Evolutionary conservation across 1,140 invertebrate species (phyloP).

Genomic region (Elymnias hypermnestra): DNA sequence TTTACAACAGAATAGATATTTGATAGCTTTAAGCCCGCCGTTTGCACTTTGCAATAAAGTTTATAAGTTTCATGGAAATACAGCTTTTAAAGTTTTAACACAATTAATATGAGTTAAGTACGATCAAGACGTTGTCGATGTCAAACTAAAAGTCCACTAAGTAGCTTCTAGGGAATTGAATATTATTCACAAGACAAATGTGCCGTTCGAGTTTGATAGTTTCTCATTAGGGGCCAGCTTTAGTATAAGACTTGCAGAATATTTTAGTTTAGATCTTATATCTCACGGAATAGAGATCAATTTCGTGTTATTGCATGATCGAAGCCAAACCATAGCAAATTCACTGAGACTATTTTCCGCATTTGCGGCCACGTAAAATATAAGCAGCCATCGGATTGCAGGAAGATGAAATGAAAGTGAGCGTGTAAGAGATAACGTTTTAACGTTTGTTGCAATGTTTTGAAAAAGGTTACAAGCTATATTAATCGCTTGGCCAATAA

Average conservation of each 20-base stretch:
- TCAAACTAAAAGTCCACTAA: slow-evolving; percentile 26
- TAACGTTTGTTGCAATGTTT: too few relatives aligned
- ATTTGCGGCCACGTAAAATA: slow-evolving; percentile 23
- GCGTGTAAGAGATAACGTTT: too few relatives aligned
- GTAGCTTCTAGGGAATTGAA: slow-evolving; percentile 38
- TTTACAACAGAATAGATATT: too few relatives aligned
- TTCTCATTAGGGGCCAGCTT: slow-evolving; percentile 41
- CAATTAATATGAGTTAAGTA: too few relatives aligned
- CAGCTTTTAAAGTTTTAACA: too few relatives aligned
- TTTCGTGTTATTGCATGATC: background rate
- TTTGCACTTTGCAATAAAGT: too few relatives aligned
- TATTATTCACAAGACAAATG: slow-evolving; percentile 57
- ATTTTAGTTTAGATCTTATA: slow-evolving; percentile 3
- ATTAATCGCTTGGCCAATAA: too few relatives aligned
- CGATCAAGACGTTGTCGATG: background rate
- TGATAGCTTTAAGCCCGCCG: too few relatives aligned
- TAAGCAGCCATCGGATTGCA: slow-evolving; percentile 6
- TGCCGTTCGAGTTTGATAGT: slow-evolving; percentile 50
- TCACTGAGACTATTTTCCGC: slow-evolving; percentile 28
- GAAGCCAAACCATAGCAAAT: slow-evolving; percentile 15
- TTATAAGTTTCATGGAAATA: too few relatives aligned
- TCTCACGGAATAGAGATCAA: background rate
- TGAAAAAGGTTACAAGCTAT: too few relatives aligned
- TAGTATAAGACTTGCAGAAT: background rate
- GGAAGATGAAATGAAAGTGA: background rate